These are phyloP conservation scores for Melipona quadrifasciata DNA, from an alignment of 1,140 invertebrate species.

Conservation along the genomic window DNA sequence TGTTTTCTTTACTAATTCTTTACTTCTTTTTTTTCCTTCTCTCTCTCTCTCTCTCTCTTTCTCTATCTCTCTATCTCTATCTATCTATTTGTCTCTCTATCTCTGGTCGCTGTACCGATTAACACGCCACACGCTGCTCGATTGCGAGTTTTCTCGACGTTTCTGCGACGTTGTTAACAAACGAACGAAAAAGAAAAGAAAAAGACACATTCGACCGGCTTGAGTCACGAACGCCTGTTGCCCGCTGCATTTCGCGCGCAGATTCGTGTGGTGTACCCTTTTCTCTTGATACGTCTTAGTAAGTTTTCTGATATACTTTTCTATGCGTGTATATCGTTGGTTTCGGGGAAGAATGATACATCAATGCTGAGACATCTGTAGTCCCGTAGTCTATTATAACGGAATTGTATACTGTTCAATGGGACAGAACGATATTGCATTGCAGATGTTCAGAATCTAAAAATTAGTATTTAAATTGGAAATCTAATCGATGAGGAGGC, in stretches of 20 bases:
- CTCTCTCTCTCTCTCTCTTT: background rate
- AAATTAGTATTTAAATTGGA: no score
- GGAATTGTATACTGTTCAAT: no score
- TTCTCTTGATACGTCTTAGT: slow-evolving; percentile 9
- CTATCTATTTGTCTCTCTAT: background rate
- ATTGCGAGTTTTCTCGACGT: background rate
- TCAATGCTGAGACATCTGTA: background rate
- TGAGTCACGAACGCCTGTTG: slow-evolving; percentile 5
- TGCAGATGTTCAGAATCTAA: no score
- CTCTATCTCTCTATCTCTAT: background rate
- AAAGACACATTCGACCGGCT: background rate
- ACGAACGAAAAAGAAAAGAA: background rate
- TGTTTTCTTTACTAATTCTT: slow-evolving; percentile 41
- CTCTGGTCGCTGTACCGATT: slow-evolving; percentile 11
- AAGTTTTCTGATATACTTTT: background rate
- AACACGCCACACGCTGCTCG: background rate
- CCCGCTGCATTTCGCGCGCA: slow-evolving; percentile 16
- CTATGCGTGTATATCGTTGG: background rate
- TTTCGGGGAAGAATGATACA: background rate
- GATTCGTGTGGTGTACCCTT: slow-evolving; percentile 3
- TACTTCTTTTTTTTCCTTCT: background rate
- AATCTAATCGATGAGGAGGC: no score
- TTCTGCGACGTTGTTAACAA: background rate
- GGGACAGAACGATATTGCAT: no score
- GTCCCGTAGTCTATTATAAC: no score